Evolutionary conservation across 2,113 vertebrate genomes (phyloP).

Genomic region (Nothocercus nigrocapillus): DNA sequence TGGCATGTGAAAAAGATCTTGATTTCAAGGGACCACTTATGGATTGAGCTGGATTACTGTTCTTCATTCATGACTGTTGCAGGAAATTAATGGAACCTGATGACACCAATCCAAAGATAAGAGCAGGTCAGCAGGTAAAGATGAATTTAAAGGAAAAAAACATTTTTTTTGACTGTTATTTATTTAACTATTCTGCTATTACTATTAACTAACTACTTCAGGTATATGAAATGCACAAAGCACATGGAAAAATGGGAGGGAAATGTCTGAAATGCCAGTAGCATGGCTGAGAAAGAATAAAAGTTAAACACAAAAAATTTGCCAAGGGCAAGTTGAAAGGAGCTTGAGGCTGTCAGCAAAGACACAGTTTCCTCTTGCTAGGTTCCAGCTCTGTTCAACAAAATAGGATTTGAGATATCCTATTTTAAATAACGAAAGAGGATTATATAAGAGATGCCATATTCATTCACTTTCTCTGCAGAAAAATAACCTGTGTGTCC

Average conservation of each 20-base stretch:
- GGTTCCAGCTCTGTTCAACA: neutral
- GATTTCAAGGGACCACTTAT: neutral
- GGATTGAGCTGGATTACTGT: neutral
- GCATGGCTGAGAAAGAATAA: neutral
- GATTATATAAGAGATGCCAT: neutral
- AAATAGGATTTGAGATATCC: neutral
- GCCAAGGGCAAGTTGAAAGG: neutral
- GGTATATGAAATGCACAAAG: neutral
- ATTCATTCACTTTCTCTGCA: neutral
- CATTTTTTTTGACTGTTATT: neutral
- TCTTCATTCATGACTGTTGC: neutral
- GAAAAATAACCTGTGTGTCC: accelerated
- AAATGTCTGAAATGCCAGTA: neutral
- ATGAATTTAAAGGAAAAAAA: neutral
- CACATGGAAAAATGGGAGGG: neutral
- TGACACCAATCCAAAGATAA: neutral
- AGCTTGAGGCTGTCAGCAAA: neutral
- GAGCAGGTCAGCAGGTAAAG: neutral
- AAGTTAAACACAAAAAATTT: neutral
- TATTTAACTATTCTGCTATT: neutral
- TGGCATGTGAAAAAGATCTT: neutral
- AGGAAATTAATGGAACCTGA: neutral
- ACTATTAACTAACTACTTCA: neutral
- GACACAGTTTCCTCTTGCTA: neutral
- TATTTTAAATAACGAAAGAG: neutral